A percentile compares a stretch with the other conserved stretches of the same genome.
Conservation (phyloP, 2,797 vertebrate species). For the Rhinogobio ventralis region DNA sequence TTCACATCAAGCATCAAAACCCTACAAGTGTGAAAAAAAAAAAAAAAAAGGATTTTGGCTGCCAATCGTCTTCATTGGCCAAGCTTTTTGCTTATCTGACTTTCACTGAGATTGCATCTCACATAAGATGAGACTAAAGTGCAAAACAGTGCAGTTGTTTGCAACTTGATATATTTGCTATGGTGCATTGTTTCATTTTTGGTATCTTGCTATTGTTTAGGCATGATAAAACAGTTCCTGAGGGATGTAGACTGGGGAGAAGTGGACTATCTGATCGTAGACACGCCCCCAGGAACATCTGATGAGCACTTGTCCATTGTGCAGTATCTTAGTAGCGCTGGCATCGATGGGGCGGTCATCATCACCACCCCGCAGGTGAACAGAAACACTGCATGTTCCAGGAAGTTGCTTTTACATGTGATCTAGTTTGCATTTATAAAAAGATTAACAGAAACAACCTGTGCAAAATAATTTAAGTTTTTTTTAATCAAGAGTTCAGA, state of each 20-base stretch:
- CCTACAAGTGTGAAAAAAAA: background rate
- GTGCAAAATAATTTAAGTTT: background rate
- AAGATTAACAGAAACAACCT: background rate
- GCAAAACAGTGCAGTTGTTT: background rate
- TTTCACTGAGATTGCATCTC: background rate
- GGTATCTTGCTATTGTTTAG: conserved; percentile 69
- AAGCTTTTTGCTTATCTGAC: background rate
- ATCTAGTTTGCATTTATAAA: background rate
- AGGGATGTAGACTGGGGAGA: conserved; percentile 97
- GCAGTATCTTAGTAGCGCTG: conserved; percentile 85
- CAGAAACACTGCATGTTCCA: background rate
- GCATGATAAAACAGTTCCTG: conserved; percentile 98
- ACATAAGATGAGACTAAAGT: background rate
- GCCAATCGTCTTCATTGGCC: no score
- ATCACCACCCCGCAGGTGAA: conserved; percentile 94
- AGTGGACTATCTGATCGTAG: conserved; percentile 90
- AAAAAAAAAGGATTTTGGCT: background rate
- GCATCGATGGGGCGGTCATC: conserved; percentile 87
- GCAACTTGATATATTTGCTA: background rate
- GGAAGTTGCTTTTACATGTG: background rate
- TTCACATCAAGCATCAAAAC: background rate
- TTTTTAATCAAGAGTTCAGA: background rate
- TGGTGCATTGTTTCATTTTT: background rate
- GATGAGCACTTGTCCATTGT: conserved; percentile 92
- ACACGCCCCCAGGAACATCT: conserved; percentile 93